phyloP scores from a whole-genome alignment of 2,888 invertebrate species.

The Drosophila mercatorum region DNA sequence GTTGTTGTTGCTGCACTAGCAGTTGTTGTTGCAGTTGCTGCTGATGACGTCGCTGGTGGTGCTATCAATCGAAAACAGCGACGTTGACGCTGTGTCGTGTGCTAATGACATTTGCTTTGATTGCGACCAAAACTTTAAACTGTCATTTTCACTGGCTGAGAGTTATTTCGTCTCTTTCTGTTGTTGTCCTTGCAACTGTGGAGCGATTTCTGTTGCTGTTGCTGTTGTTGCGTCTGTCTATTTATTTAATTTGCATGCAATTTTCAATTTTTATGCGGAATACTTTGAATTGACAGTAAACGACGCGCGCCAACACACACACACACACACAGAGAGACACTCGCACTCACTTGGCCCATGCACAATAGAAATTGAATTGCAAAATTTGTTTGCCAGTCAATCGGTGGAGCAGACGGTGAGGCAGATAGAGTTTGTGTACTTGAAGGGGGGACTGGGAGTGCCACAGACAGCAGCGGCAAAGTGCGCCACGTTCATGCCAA shows the following conservation, averaged over 20 bases:
- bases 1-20: conserved; percentile 19
- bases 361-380: conserved; percentile 81
- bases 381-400: conserved; percentile 78
- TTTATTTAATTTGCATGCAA: conserved; percentile 81
- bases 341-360: conserved; percentile 47
- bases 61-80: conserved; percentile 60
- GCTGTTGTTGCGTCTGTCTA: conserved; percentile 53
- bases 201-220: conserved; percentile 8
- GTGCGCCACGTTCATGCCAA: conserved; percentile 47
- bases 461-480: conserved; percentile 30
- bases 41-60: conserved; percentile 18
- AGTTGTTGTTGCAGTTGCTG: conserved; percentile 18
- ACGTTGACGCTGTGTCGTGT: conserved; percentile 55
- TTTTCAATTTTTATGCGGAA: conserved; percentile 77
- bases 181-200: conserved; percentile 9
- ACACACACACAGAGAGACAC: conserved; percentile 8
- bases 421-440: conserved; percentile 22
- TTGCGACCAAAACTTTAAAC: conserved; percentile 67
- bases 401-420: conserved; percentile 42
- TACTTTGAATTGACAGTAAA: conserved; percentile 74
- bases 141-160: conserved; percentile 67
- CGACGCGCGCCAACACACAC: conserved; percentile 53
- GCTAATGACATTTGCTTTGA: conserved; percentile 79
- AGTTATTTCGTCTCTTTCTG: conserved; percentile 6
- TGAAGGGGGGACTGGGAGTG: background rate